A percentile compares a stretch with the other conserved stretches of the same genome.
Conservation (phyloP, 1,140 invertebrate species). For the Ostrea edulis region DNA sequence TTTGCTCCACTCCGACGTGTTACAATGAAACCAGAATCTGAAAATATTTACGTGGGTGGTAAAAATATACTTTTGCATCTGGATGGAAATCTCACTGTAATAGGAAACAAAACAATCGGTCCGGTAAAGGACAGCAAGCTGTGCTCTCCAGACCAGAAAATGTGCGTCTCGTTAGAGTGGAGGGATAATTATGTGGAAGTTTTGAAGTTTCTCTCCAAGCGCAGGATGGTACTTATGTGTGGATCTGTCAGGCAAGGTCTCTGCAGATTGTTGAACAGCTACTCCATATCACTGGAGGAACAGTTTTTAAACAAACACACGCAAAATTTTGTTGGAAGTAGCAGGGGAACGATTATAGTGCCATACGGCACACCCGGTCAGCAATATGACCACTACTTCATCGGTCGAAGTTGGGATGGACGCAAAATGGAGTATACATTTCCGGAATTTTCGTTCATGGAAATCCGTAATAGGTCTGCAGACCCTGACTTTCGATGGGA, state of each 20-base stretch:
- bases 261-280: constrained; percentile 1
- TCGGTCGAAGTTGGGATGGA: constrained; percentile 42
- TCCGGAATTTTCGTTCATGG: constrained; percentile 36
- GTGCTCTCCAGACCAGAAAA: neutral
- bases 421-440: constrained; percentile 1
- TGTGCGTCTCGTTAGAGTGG: neutral
- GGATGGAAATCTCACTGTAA: neutral
- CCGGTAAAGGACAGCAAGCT: constrained; percentile 21
- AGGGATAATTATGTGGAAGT: neutral
- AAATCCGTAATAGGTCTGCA: neutral
- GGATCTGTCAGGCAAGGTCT: constrained; percentile 11
- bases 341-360: neutral
- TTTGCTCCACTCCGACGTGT: constrained; percentile 1
- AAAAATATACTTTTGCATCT: constrained; percentile 38
- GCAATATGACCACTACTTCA: neutral
- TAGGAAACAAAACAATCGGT: constrained; percentile 2
- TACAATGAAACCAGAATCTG: neutral
- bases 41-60: constrained; percentile 37
- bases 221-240: constrained; percentile 18
- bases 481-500: neutral
- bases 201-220: neutral
- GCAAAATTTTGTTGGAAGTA: constrained; percentile 34
- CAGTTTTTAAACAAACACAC: neutral
- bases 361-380: neutral
- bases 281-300: neutral